These are phyloP conservation scores for Gambusia affinis DNA, from an alignment of 2,113 vertebrate genomes.

Conservation along the genomic window DNA sequence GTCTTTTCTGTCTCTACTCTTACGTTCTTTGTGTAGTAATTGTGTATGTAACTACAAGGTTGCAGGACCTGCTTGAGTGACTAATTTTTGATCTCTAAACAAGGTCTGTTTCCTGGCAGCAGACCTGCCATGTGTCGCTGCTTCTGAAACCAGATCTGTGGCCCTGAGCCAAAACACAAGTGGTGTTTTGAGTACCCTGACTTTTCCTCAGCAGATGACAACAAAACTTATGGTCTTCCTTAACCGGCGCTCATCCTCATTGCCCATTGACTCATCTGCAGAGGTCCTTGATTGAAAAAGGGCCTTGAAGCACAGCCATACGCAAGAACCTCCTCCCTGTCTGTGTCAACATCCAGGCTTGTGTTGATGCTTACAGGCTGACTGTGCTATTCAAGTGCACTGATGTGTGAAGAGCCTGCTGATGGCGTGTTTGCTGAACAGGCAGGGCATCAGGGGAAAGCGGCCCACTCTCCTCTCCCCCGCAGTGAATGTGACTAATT, in stretches of 20 bases:
- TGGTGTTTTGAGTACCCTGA: constrained; percentile 24
- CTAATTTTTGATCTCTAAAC: constrained; percentile 9
- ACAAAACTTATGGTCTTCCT: constrained; percentile 22
- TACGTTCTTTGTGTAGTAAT: background rate
- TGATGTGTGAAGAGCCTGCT: constrained; percentile 80
- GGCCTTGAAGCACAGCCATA: constrained; percentile 57
- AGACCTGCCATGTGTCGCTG: background rate
- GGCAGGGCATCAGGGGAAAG: constrained; percentile 72
- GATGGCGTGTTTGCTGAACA: constrained; percentile 80
- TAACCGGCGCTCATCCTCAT: constrained; percentile 32
- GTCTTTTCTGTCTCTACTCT: background rate
- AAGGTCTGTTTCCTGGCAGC: background rate
- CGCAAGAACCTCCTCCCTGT: constrained; percentile 63
- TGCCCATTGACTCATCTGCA: constrained; percentile 62
- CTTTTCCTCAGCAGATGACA: constrained; percentile 27
- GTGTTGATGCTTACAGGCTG: constrained; percentile 77
- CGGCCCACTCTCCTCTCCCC: constrained; percentile 67
- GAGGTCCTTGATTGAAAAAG: constrained; percentile 73
- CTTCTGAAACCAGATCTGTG: constrained; percentile 24
- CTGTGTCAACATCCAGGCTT: constrained; percentile 76
- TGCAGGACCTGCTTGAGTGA: constrained; percentile 11
- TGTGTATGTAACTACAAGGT: constrained; percentile 6
- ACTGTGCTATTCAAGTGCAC: constrained; percentile 80
- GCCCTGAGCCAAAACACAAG: constrained; percentile 27
- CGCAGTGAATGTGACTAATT: constrained; percentile 70